Conservation (phyloP, 2,888 invertebrate species). For the Drosophila subsilvestris region DNA sequence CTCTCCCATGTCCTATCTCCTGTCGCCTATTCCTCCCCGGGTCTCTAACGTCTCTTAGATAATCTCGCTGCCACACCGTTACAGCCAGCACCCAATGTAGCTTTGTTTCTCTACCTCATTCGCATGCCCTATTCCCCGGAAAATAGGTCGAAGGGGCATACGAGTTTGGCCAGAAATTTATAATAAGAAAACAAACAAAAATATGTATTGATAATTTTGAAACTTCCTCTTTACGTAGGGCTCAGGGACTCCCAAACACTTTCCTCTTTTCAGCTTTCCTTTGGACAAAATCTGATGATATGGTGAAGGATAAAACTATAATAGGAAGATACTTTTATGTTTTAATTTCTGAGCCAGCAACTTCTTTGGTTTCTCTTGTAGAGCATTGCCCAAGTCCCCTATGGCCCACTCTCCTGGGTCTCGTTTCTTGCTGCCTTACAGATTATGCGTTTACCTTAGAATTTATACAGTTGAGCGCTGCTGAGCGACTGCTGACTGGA, state of each 20-base stretch:
- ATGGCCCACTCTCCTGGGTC: neutral
- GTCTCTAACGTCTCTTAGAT: constrained; percentile 59
- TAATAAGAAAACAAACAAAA: neutral
- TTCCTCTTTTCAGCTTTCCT: too few relatives aligned
- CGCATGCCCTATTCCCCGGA: constrained; percentile 7
- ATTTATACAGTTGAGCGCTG: constrained; percentile 59
- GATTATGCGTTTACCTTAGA: constrained; percentile 62
- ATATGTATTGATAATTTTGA: neutral
- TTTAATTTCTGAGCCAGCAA: too few relatives aligned
- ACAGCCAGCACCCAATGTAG: constrained; percentile 68
- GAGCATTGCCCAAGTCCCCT: constrained; percentile 17
- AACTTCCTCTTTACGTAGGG: too few relatives aligned
- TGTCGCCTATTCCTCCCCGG: constrained; percentile 23
- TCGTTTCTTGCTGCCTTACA: constrained; percentile 27
- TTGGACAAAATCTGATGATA: too few relatives aligned
- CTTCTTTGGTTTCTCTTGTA: neutral
- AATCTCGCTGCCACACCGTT: constrained; percentile 68
- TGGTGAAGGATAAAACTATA: too few relatives aligned
- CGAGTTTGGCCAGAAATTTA: neutral
- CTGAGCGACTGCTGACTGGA: constrained; percentile 25
- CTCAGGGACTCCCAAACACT: too few relatives aligned
- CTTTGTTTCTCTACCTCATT: constrained; percentile 18
- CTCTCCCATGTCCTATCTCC: constrained; percentile 28
- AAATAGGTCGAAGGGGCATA: constrained; percentile 30
- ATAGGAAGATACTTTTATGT: too few relatives aligned